Percentiles rank a stretch among this genome's conserved stretches.
phyloP scores from a whole-genome alignment of 2,113 vertebrate genomes.

The Xenus cinereus region DNA sequence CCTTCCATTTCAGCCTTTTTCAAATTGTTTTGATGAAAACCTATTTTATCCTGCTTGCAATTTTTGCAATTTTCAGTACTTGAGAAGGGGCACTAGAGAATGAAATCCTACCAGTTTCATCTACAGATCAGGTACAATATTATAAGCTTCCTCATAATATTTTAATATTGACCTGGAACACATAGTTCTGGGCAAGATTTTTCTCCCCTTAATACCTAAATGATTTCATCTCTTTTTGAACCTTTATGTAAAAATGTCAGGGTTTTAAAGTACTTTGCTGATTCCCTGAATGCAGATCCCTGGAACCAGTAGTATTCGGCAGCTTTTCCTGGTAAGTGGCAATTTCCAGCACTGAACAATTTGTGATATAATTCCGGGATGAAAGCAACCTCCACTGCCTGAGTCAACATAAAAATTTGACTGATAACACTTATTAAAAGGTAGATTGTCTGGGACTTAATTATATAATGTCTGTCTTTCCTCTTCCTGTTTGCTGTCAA shows the following conservation, averaged over 20 bases:
- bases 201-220: not conserved
- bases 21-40: conserved; percentile 11
- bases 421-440: not conserved
- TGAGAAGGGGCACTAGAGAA: not conserved
- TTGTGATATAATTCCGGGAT: not conserved
- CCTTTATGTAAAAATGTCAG: not conserved
- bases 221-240: not conserved
- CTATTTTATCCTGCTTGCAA: not conserved
- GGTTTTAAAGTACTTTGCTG: not conserved
- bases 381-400: not conserved
- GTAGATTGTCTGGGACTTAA: not conserved
- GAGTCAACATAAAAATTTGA: conserved; percentile 40
- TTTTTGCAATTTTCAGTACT: not conserved
- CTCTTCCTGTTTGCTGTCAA: conserved; percentile 60
- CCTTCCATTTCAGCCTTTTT: not conserved
- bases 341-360: conserved; percentile 7
- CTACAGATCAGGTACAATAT: not conserved
- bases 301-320: not conserved
- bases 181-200: not conserved
- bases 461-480: conserved; percentile 11
- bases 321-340: not conserved
- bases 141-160: not conserved
- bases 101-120: not conserved
- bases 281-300: not conserved
- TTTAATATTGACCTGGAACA: not conserved